Evolutionary conservation across 2,888 invertebrate genomes (phyloP), one percentile per base, ranked within the genome.

Genomic region (Tachystola acroxantha): DNA sequence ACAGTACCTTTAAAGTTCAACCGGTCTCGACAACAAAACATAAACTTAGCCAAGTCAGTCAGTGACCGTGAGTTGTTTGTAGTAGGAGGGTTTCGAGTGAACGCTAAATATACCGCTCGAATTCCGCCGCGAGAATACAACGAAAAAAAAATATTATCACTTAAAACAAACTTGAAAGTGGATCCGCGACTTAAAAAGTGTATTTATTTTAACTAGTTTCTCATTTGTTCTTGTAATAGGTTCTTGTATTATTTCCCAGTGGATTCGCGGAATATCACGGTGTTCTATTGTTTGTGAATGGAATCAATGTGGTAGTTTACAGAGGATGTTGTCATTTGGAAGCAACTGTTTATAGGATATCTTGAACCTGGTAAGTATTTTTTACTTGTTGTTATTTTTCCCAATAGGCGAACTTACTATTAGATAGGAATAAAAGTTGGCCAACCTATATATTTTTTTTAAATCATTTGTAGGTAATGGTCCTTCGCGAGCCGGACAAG

Each of bases 241-340:
- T 2, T 2, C n/a, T n/a, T n/a, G n/a, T n/a, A n/a, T n/a, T 22
- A 42, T 52, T 51, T 57, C 61, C 44, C 38, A 56, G 66, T 67
- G 63, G 54, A 50, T 76, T 79, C 67, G 72, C 73, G 71, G 72
- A 71, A 71, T 61, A 62, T 49, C 50, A 48, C 53, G 53, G 71
- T 68, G 67, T 55, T 48, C 53, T 66, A 68, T 81, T 79, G 79
- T 79, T 78, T 68, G 70, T 76, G 73, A 55, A 63, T 65, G 68
- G 57, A 64, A 67, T 54, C 58, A 57, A 66, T 74, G 73, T 72
- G 73, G 57, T 57, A 57, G 59, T 55, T 64, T 16, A 66, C 73
- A 63, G 63, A 81, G 81, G 77, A 84, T 82, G 81, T 80, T 82
- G 48, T 57, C 58, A 63, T 67, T 65, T 7, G 52, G 53, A 53